Percentiles rank a stretch among this genome's conserved stretches.
phyloP scores from a whole-genome alignment of 2,113 vertebrate genomes.

The Empidonax alnorum region DNA sequence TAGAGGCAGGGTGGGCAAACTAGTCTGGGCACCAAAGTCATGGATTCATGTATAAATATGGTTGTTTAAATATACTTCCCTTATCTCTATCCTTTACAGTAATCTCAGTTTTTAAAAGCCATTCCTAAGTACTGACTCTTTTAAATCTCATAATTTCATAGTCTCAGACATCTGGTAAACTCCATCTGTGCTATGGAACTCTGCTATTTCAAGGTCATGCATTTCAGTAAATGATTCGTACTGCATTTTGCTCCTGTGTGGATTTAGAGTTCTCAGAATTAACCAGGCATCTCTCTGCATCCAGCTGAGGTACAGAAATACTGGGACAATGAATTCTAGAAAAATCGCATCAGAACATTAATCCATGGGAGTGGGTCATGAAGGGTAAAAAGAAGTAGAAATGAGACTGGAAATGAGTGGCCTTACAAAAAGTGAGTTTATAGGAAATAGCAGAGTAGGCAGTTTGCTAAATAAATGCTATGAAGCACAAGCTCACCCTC shows the following conservation, averaged over 20 bases:
- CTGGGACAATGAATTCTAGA: not conserved
- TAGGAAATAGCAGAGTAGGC: not conserved
- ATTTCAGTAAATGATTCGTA: conserved; percentile 33
- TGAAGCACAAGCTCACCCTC: not conserved
- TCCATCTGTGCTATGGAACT: conserved; percentile 53
- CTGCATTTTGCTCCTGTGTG: conserved; percentile 28
- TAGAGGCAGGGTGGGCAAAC: not conserved
- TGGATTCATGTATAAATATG: not conserved
- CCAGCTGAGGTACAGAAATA: not conserved
- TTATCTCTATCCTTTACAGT: not conserved
- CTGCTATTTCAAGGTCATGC: conserved; percentile 59
- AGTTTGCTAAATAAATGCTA: not conserved
- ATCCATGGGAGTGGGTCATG: not conserved
- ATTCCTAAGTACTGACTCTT: not conserved
- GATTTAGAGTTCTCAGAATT: conserved; percentile 20
- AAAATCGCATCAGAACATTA: not conserved
- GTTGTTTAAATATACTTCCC: not conserved
- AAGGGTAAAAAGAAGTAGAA: not conserved
- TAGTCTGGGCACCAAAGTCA: not conserved
- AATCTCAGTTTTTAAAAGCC: not conserved
- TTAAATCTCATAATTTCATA: conserved; percentile 11
- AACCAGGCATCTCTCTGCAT: not conserved
- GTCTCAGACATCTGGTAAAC: conserved; percentile 55
- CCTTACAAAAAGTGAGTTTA: not conserved
- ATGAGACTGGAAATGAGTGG: not conserved